phyloP scores from a whole-genome alignment of 1,140 invertebrate species.

The Gryon sp. region DNA sequence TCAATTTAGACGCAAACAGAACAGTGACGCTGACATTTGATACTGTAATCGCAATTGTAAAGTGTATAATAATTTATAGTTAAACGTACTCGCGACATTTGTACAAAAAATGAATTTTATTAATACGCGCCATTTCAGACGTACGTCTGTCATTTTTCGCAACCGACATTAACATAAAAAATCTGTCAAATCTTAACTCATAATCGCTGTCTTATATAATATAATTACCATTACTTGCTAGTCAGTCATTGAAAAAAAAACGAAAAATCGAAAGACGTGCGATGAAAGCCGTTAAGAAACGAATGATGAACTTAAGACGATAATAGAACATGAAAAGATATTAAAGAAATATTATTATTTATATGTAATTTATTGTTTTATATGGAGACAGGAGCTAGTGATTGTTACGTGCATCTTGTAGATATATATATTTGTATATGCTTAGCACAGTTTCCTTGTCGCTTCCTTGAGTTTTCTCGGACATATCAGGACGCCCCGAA shows the following conservation, averaged over 20 bases:
- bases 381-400: slow-evolving; percentile 39
- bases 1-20: slow-evolving; percentile 7
- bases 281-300: too few relatives aligned
- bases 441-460: slow-evolving; percentile 49
- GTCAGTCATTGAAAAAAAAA: slow-evolving; percentile 36
- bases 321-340: slow-evolving; percentile 9
- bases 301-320: neutral
- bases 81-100: slow-evolving; percentile 20
- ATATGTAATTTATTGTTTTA: slow-evolving; percentile 56
- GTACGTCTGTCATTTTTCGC: slow-evolving; percentile 18
- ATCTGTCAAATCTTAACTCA: slow-evolving; percentile 8
- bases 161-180: slow-evolving; percentile 11
- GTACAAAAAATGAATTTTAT: slow-evolving; percentile 40
- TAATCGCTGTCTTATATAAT: slow-evolving; percentile 36
- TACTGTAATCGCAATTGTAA: slow-evolving; percentile 44
- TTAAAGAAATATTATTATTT: slow-evolving; percentile 33
- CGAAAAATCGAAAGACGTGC: neutral
- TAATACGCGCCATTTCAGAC: slow-evolving; percentile 17
- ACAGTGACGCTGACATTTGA: slow-evolving; percentile 29
- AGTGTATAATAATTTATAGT: slow-evolving; percentile 58
- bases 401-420: slow-evolving; percentile 57
- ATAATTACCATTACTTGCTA: slow-evolving; percentile 51
- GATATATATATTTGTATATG: slow-evolving; percentile 56
- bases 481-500: slow-evolving; percentile 59
- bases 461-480: slow-evolving; percentile 61